A percentile compares a stretch with the other conserved stretches of the same genome.
Evolutionary conservation across 2,797 vertebrate genomes (phyloP).

Genomic region (Danio jaintianensis): DNA sequence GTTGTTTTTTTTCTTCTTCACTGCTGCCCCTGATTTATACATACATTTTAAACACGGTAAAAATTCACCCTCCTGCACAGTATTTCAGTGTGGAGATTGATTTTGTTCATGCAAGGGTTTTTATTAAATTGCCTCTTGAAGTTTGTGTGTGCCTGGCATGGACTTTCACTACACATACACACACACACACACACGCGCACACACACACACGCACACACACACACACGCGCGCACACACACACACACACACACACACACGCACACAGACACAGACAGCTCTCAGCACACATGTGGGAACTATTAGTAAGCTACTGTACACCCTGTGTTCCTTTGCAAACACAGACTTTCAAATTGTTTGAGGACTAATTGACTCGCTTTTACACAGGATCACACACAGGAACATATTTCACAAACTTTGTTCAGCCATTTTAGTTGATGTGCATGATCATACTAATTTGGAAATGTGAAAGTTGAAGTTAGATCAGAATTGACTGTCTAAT

Average conservation of each 20-base stretch:
- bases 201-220: constrained; percentile 68
- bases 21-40: constrained; percentile 24
- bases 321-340: constrained; percentile 53
- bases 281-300: constrained; percentile 79
- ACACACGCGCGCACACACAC: constrained; percentile 33
- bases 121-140: constrained; percentile 78
- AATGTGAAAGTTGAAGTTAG: not conserved
- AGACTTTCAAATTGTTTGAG: constrained; percentile 14
- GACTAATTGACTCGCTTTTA: not conserved
- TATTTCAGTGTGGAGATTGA: constrained; percentile 66
- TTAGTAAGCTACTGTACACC: constrained; percentile 83
- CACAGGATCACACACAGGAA: not conserved
- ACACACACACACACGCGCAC: constrained; percentile 28
- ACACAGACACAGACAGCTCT: constrained; percentile 48
- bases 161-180: constrained; percentile 10
- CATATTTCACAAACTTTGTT: not conserved
- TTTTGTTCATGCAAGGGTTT: constrained; percentile 75
- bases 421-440: not conserved
- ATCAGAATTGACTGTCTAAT: not conserved
- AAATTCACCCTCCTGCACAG: constrained; percentile 67
- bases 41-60: constrained; percentile 53
- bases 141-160: constrained; percentile 43
- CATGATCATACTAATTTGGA: not conserved
- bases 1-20: constrained; percentile 1
- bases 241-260: constrained; percentile 67